Evolutionary conservation across 2,888 invertebrate genomes (phyloP), one percentile per base, ranked within the genome.

Genomic region (Strigamia crassipes): DNA sequence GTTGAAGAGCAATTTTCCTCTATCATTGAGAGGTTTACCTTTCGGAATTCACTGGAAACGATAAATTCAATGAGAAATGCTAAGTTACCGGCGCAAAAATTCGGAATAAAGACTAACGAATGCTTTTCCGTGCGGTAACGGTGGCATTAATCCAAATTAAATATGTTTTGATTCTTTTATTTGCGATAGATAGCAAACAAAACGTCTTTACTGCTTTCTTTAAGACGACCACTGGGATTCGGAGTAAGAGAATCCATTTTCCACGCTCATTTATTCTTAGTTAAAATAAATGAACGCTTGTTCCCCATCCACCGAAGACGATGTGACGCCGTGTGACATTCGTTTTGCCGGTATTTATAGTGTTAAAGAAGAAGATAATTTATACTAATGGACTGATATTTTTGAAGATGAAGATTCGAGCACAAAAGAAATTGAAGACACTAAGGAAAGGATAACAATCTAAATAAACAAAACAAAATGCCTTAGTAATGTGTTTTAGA

Each of bases 241-340:
- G 6, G 61, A 61, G 21, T 61, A 6, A 23, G 61, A 61, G 23
- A 61, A 61, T 18, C 61, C 61, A 61, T 61, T 61, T 61, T 61
- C 61, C 61, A n/a, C 61, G 61, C 61, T 61, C 61, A 61, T 61
- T 61, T 61, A 18, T 61, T 61, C 61, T 21, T 61, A 15, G 61
- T 61, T 61, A 61, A 61, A 61, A 61, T 61, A 61, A 61, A 61
- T 61, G 61, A 61, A 61, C 21, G 61, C 61, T 6, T 38, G 46
- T 61, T 21, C 23, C 61, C 61, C 21, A 61, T 61, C 21, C 13
- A 61, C 61, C 61, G 21, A 38, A 38, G 61, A n/a, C 27, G 27
- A 61, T 18, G 6, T 61, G 61, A 23, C 61, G 21, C 18, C 23
- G 61, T 21, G 21, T n/a, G 61, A 61, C 61, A 61, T 61, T 61